A percentile compares a stretch with the other conserved stretches of the same genome.
These are phyloP conservation scores for Arothron firmamentum DNA, from an alignment of 2,113 vertebrate species.

Conservation along the genomic window DNA sequence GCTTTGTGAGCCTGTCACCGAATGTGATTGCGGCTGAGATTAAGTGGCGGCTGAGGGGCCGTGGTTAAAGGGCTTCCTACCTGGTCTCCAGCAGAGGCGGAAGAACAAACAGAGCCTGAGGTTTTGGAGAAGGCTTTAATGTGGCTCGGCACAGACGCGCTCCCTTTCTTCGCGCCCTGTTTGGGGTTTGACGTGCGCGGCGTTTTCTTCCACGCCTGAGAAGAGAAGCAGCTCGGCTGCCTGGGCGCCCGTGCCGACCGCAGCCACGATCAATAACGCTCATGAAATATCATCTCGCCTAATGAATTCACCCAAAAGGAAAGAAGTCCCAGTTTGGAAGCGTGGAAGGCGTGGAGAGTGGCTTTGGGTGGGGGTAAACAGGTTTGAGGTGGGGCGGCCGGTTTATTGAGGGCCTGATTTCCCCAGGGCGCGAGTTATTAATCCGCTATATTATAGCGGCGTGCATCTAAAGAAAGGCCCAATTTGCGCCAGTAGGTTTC, in stretches of 20 bases:
- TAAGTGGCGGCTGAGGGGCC: constrained; percentile 72
- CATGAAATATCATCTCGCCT: constrained; percentile 56
- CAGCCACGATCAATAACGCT: constrained; percentile 47
- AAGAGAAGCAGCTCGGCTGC: constrained; percentile 26
- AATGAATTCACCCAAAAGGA: constrained; percentile 42
- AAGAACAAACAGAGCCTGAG: constrained; percentile 56
- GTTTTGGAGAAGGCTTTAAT: constrained; percentile 43
- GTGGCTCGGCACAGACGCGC: constrained; percentile 34
- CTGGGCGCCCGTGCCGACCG: constrained; percentile 10
- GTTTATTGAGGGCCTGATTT: constrained; percentile 57
- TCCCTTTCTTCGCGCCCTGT: constrained; percentile 41
- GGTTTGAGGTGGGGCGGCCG: constrained; percentile 51
- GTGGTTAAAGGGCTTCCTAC: constrained; percentile 68
- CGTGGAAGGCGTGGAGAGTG: constrained; percentile 33
- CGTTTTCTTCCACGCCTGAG: constrained; percentile 44
- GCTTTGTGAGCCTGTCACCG: constrained; percentile 75
- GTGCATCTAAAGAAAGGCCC: constrained; percentile 50
- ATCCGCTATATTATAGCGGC: constrained; percentile 60
- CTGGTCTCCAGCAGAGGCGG: constrained; percentile 69
- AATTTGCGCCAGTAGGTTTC: constrained; percentile 15
- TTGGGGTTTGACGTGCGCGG: constrained; percentile 28
- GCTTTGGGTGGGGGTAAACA: constrained; percentile 11
- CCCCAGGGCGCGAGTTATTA: constrained; percentile 60
- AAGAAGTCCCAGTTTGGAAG: constrained; percentile 43
- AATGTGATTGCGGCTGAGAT: constrained; percentile 75